These are phyloP conservation scores for Percina caprodes DNA, from an alignment of 2,113 vertebrate genomes.

Conservation along the genomic window DNA sequence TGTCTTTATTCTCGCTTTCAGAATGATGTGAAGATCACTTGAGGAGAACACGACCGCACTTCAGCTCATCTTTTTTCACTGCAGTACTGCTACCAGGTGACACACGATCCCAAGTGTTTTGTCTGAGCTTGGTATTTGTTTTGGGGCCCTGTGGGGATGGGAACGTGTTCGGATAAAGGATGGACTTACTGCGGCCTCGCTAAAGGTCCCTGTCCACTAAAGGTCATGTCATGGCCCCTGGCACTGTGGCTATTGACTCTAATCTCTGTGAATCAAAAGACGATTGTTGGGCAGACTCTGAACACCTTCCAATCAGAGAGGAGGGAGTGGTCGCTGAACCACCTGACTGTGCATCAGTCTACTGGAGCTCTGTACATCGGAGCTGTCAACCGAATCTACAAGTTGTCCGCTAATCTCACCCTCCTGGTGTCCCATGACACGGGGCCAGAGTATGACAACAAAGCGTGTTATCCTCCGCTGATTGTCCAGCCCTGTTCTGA, in stretches of 20 bases:
- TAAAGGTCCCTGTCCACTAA: conserved; percentile 67
- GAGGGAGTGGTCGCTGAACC: conserved; percentile 93
- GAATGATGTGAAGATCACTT: conserved; percentile 88
- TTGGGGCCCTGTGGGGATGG: conserved; percentile 83
- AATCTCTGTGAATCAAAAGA: conserved; percentile 73
- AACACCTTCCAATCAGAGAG: conserved; percentile 91
- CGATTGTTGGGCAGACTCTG: conserved; percentile 73
- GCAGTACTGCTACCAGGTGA: conserved; percentile 33
- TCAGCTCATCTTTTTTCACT: conserved; percentile 53
- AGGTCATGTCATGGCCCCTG: conserved; percentile 75
- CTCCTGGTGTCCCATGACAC: conserved; percentile 94
- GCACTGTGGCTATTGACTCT: conserved; percentile 83
- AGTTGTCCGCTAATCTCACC: conserved; percentile 91
- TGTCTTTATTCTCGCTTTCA: conserved; percentile 77
- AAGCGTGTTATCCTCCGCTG: conserved; percentile 94
- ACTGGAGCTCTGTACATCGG: conserved; percentile 92
- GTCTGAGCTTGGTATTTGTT: conserved; percentile 33
- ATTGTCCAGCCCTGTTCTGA: conserved; percentile 96
- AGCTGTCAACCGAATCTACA: conserved; percentile 94
- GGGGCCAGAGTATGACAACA: conserved; percentile 95
- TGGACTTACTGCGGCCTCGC: conserved; percentile 67
- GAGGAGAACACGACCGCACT: conserved; percentile 20
- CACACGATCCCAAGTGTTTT: conserved; percentile 47
- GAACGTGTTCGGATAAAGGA: conserved; percentile 81
- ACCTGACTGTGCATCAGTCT: conserved; percentile 90